Evolutionary conservation across 2,888 invertebrate genomes (phyloP).

Genomic region (Apotomis turbidana): DNA sequence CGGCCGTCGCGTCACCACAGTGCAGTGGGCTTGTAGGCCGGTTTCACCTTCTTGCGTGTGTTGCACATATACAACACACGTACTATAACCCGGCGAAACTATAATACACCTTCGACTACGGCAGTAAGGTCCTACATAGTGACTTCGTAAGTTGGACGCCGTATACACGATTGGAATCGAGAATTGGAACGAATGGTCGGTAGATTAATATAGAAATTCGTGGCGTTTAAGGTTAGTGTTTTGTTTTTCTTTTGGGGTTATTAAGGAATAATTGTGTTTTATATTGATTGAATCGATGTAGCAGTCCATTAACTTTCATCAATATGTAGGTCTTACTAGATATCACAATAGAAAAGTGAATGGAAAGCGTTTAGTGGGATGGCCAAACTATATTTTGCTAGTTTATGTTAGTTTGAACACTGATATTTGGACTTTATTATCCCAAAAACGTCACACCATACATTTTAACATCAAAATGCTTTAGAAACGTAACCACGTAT

Average conservation of each 20-base stretch:
- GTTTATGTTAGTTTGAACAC: too few species aligned
- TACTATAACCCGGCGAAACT: neutral
- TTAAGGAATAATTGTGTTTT: neutral
- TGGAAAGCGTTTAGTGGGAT: neutral
- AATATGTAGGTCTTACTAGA: neutral
- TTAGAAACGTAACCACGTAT: too few species aligned
- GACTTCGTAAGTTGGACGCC: neutral
- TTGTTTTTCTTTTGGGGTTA: neutral
- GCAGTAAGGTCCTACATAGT: neutral
- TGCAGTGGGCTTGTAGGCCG: constrained; percentile 38
- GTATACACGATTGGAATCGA: constrained; percentile 3
- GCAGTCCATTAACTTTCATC: neutral
- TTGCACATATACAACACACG: constrained; percentile 20
- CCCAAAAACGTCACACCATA: too few species aligned
- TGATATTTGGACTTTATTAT: too few species aligned
- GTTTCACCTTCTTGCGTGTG: constrained; percentile 36
- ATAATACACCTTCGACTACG: neutral
- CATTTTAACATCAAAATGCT: too few species aligned
- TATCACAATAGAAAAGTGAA: neutral
- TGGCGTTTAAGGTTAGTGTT: neutral
- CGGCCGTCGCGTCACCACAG: constrained; percentile 34
- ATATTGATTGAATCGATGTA: neutral
- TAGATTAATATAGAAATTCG: constrained; percentile 28
- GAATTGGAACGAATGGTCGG: constrained; percentile 29
- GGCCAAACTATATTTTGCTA: too few species aligned